phyloP scores from a whole-genome alignment of 37 sponge, comb jelly and placozoan genomes.

The Dysidea cf. avara region DNA sequence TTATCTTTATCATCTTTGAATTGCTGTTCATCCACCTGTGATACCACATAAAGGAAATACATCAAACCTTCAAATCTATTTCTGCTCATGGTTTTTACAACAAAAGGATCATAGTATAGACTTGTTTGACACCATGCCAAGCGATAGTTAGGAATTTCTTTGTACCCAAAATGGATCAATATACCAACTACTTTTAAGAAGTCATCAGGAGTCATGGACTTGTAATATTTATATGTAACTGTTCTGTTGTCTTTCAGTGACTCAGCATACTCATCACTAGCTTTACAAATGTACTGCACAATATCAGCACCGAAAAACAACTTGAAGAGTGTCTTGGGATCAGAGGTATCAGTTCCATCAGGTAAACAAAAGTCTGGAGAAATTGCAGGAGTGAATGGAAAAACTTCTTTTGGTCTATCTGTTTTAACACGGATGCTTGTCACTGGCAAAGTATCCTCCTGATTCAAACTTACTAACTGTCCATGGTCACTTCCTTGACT shows the following conservation, averaged over 20 bases:
- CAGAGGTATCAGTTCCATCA: background rate
- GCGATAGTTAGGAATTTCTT: background rate
- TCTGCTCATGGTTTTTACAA: background rate
- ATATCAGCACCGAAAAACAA: background rate
- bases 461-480: too few species aligned
- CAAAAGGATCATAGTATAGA: background rate
- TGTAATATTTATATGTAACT: background rate
- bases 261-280: slow-evolving; percentile 16
- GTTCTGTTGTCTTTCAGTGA: background rate
- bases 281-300: background rate
- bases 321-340: background rate
- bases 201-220: background rate
- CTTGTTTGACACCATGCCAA: background rate
- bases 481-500: too few species aligned
- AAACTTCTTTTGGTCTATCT: too few species aligned
- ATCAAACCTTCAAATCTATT: background rate
- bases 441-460: too few species aligned
- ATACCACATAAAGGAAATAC: background rate
- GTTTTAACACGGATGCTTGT: too few species aligned
- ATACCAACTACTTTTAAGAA: background rate
- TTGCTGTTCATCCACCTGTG: background rate
- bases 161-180: background rate
- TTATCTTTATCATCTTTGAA: background rate
- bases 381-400: too few species aligned
- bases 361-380: too few species aligned